These are phyloP conservation scores for Drosophila carrolli DNA, from an alignment of 1,140 invertebrate genomes.

Conservation along the genomic window DNA sequence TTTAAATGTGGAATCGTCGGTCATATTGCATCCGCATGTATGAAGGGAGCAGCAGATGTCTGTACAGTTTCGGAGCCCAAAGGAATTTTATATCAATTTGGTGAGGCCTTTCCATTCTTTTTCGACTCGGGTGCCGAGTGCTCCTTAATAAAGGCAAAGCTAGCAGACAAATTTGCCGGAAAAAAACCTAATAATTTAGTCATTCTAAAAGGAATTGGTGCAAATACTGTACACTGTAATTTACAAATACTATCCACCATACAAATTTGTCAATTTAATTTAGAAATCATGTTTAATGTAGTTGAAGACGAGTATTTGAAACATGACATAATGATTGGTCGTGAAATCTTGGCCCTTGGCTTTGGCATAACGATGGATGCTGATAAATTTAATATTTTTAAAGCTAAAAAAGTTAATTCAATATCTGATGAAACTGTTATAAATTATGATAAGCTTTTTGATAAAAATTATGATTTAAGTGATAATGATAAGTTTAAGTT, in stretches of 20 bases:
- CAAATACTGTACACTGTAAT: slow-evolving; percentile 11
- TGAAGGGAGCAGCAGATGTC: neutral
- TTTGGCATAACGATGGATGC: no score
- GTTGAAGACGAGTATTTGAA: slow-evolving; percentile 1
- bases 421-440: no score
- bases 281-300: slow-evolving; percentile 13
- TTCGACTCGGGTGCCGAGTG: no score
- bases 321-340: slow-evolving; percentile 25
- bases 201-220: neutral
- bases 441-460: no score
- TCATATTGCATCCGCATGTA: no score
- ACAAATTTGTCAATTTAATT: slow-evolving; percentile 18
- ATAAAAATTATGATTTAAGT: slow-evolving; percentile 7
- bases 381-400: no score
- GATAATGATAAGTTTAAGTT: slow-evolving; percentile 4
- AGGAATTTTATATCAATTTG: no score
- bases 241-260: slow-evolving; percentile 9
- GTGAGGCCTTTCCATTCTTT: no score
- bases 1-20: no score
- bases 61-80: slow-evolving; percentile 1
- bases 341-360: slow-evolving; percentile 4
- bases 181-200: neutral
- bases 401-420: no score
- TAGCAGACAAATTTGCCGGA: no score
- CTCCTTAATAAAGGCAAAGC: no score